These are phyloP conservation scores for Dyspetes luteomarginatus DNA, from an alignment of 2,888 invertebrate species.

Conservation along the genomic window DNA sequence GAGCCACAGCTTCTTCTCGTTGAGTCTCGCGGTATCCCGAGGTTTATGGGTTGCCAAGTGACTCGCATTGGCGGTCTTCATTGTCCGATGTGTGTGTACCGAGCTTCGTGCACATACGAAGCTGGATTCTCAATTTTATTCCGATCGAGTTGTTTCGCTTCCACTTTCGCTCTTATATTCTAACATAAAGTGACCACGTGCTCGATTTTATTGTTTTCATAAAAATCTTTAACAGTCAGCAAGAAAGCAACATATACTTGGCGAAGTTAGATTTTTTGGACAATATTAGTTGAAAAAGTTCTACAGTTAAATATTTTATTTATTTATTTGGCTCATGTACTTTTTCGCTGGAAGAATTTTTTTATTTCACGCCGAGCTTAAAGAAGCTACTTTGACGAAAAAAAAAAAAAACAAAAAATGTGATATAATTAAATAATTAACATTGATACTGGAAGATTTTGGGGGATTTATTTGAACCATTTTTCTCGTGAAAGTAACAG, in stretches of 20 bases:
- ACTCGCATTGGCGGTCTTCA: constrained; percentile 22
- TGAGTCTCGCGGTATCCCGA: constrained; percentile 29
- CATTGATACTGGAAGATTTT: too few species aligned
- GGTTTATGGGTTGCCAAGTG: constrained; percentile 51
- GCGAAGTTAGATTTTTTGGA: too few species aligned
- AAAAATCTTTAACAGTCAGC: background rate
- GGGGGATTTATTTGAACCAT: too few species aligned
- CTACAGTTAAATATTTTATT: too few species aligned
- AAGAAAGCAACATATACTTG: background rate
- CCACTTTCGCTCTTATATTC: background rate
- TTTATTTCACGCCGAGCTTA: too few species aligned
- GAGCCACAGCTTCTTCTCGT: constrained; percentile 16
- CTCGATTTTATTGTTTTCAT: background rate
- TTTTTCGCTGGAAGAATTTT: too few species aligned
- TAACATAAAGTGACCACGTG: background rate
- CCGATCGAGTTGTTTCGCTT: constrained; percentile 42
- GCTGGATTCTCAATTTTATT: background rate
- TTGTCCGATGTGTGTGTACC: constrained; percentile 2
- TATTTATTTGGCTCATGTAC: too few species aligned
- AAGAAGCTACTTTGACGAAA: too few species aligned
- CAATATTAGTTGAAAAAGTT: too few species aligned
- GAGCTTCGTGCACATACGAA: background rate
- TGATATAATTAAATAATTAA: too few species aligned
- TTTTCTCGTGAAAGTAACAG: too few species aligned
- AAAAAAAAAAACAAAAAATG: too few species aligned